phyloP scores from a whole-genome alignment of 64 coral and sea anemone species.

The Montipora foliosa region DNA sequence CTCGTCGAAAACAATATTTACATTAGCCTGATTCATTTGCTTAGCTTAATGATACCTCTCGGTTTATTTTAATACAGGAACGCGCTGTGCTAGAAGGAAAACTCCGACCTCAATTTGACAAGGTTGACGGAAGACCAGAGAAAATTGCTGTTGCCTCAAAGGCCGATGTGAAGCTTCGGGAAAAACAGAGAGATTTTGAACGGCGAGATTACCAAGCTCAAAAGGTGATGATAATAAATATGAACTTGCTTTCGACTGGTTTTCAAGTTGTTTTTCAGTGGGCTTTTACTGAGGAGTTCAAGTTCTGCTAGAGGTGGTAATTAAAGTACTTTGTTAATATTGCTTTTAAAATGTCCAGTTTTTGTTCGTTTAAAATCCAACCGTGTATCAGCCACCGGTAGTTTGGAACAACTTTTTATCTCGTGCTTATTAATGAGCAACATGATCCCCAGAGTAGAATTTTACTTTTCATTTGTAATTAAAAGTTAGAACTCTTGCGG shows the following conservation, averaged over 20 bases:
- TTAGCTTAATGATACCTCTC: not conserved
- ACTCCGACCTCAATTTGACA: conserved; percentile 1
- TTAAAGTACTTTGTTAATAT: too few relatives aligned
- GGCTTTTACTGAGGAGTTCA: not conserved
- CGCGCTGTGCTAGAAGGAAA: conserved; percentile 28
- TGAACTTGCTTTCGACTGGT: not conserved
- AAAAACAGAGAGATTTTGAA: conserved; percentile 70
- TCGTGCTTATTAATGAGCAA: too few relatives aligned
- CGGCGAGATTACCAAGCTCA: conserved; percentile 67
- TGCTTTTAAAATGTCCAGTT: too few relatives aligned
- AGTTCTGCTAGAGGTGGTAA: not conserved
- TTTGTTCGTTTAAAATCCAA: too few relatives aligned
- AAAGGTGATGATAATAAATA: conserved; percentile 36
- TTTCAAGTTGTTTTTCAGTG: not conserved
- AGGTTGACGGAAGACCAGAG: not conserved
- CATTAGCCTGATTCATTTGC: conserved; percentile 1
- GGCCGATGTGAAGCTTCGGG: conserved; percentile 64
- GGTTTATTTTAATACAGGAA: not conserved
- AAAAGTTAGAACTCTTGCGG: too few relatives aligned
- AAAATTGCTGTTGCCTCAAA: not conserved
- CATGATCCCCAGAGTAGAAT: too few relatives aligned
- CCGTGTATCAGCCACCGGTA: not conserved
- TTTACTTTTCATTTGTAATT: too few relatives aligned
- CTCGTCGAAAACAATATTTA: not conserved
- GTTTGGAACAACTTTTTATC: too few relatives aligned